phyloP scores from a whole-genome alignment of 2,888 invertebrate species.

The Drosophila percnosoma region DNA sequence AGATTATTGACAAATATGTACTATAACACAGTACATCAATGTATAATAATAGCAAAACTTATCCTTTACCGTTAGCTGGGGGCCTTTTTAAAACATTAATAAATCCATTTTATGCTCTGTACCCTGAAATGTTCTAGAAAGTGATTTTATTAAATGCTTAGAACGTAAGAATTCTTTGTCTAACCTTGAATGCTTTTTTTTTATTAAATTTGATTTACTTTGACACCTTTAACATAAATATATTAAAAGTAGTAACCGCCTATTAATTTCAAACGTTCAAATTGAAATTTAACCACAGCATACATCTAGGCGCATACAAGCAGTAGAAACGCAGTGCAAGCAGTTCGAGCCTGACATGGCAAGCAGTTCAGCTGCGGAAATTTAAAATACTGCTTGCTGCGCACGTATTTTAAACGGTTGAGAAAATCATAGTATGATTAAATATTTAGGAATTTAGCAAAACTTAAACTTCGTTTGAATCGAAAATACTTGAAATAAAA shows the following conservation, averaged over 20 bases:
- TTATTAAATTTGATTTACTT: background rate
- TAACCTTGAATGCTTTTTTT: background rate
- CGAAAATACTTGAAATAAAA: no score
- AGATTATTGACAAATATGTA: background rate
- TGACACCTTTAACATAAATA: background rate
- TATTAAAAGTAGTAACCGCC: background rate
- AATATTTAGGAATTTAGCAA: background rate
- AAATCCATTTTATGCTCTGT: background rate
- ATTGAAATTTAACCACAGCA: slow-evolving; percentile 19
- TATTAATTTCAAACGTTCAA: background rate
- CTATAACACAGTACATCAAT: background rate
- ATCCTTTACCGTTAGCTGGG: background rate
- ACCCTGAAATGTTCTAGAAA: background rate
- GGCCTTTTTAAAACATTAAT: background rate
- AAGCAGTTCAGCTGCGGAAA: slow-evolving; percentile 14
- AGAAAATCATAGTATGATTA: background rate
- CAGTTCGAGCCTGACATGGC: background rate
- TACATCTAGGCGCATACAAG: slow-evolving; percentile 27
- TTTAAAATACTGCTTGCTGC: background rate
- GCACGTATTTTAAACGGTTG: slow-evolving; percentile 21
- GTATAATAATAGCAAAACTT: background rate
- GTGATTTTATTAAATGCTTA: background rate
- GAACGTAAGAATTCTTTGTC: background rate
- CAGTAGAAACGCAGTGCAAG: slow-evolving; percentile 13
- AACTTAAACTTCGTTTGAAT: background rate